These are phyloP conservation scores for Zelleria hepariella DNA, from an alignment of 2,888 invertebrate species.

Conservation along the genomic window DNA sequence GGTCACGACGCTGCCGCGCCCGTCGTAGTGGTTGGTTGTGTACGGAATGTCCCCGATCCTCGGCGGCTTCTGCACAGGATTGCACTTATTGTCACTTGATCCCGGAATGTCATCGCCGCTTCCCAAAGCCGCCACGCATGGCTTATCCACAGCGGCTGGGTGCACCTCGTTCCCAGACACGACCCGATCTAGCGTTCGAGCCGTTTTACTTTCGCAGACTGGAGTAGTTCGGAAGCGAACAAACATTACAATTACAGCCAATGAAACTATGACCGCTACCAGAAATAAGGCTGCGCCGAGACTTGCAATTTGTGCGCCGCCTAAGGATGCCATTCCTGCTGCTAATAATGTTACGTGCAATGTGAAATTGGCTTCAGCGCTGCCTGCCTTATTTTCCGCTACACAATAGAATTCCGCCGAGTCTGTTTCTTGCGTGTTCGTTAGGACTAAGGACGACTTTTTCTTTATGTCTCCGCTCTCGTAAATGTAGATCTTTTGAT, in stretches of 20 bases:
- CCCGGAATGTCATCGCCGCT: conserved; percentile 61
- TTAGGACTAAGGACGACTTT: conserved; percentile 81
- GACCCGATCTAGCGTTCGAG: conserved; percentile 80
- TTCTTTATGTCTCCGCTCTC: conserved; percentile 85
- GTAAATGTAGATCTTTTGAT: conserved; percentile 81
- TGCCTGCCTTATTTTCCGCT: conserved; percentile 91
- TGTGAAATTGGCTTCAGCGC: conserved; percentile 90
- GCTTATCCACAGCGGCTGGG: conserved; percentile 60
- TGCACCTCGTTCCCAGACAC: conserved; percentile 73
- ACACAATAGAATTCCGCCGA: conserved; percentile 90
- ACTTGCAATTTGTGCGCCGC: conserved; percentile 88
- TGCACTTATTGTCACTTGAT: conserved; percentile 62
- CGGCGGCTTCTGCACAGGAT: conserved; percentile 81
- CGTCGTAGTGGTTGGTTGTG: conserved; percentile 78
- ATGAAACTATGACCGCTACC: conserved; percentile 80
- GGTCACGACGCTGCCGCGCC: conserved; percentile 75
- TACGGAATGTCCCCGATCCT: conserved; percentile 78
- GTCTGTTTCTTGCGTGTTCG: conserved; percentile 87
- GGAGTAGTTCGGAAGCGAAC: conserved; percentile 82
- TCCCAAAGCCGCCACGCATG: conserved; percentile 70
- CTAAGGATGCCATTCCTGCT: conserved; percentile 85
- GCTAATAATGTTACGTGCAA: conserved; percentile 83
- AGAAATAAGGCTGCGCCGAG: conserved; percentile 86
- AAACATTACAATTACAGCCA: conserved; percentile 79
- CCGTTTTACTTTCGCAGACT: conserved; percentile 82